Base-by-base conservation (phyloP, 2,888 invertebrate genomes). In the Sturmia bella region DNA sequence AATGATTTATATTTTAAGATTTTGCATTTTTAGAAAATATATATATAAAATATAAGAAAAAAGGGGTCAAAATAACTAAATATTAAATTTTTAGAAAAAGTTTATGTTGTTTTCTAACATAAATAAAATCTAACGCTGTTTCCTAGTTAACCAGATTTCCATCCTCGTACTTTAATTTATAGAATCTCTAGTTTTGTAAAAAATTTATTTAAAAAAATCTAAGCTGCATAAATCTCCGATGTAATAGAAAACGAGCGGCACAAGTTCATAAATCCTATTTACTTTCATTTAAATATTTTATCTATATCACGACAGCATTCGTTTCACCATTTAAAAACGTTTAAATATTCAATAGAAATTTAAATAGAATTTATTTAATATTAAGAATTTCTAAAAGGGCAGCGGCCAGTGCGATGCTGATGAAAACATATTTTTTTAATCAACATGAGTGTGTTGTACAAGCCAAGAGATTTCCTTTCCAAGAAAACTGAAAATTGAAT, bases 221-320 rank as follows among this genome's bases (percentile, higher is more conserved):
- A 70, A 50, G 80, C 74, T 82, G 79, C 84, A 85, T 86, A 85
- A 85, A 82, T 85, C 85, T 84, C 83, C 56, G 37, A 63, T 81
- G 73, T 45, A 73, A 69, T 43, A 68, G 50, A 69, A 81, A 77
- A 73, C 72, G 50, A 43, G 77, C 66, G 72, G 77, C 77, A 63
- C 66, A 77, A 73, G 77, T 77, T 77, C 13, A 59, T 50, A 41
- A 75, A 21, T 43, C 37, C 64, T 76, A 68, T 24, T 32, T 6
- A 41, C 11, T 45, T 48, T 45, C 13, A 17, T 57, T 27, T 57
- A 41, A 13, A 37, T 43, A 17, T 57, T 13, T 15, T 32, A 7
- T 2, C 19, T 13, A 24, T 48, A 56, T 52, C n/a, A 54, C 56
- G 63, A 48, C 68, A 79, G 37, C 17, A 43, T 48, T 63, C 45